These are phyloP conservation scores for Alcis repandata DNA, from an alignment of 2,888 invertebrate species.

Conservation along the genomic window DNA sequence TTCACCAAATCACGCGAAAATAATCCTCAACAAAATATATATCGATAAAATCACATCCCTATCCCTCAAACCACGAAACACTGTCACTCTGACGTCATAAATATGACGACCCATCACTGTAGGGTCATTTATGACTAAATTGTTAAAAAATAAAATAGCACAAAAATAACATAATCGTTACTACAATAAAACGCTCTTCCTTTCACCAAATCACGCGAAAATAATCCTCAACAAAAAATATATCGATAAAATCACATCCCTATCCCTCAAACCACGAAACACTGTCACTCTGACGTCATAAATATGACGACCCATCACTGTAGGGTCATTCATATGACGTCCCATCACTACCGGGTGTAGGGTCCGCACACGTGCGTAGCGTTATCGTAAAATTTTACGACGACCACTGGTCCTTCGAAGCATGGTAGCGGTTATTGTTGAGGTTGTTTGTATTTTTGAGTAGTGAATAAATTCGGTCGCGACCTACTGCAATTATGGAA, in stretches of 20 bases:
- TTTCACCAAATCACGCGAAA: too few species aligned
- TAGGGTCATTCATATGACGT: constrained; percentile 72
- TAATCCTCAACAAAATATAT: too few species aligned
- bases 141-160: too few species aligned
- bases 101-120: constrained; percentile 59
- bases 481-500: too few species aligned
- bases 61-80: constrained; percentile 20
- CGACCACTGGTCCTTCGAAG: constrained; percentile 58
- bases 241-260: constrained; percentile 26
- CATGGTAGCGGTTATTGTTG: constrained; percentile 50
- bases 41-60: constrained; percentile 35
- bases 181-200: not conserved
- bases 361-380: constrained; percentile 69
- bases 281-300: constrained; percentile 63
- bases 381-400: constrained; percentile 85
- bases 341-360: constrained; percentile 62
- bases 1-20: too few species aligned
- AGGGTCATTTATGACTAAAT: constrained; percentile 75
- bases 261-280: constrained; percentile 22
- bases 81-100: constrained; percentile 66
- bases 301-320: constrained; percentile 62
- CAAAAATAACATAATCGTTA: too few species aligned
- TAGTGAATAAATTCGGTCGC: not conserved
- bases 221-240: not conserved
- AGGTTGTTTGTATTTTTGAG: constrained; percentile 50